phyloP scores from a whole-genome alignment of 2,797 vertebrate genomes.

The Pyrocephalus nanus region DNA sequence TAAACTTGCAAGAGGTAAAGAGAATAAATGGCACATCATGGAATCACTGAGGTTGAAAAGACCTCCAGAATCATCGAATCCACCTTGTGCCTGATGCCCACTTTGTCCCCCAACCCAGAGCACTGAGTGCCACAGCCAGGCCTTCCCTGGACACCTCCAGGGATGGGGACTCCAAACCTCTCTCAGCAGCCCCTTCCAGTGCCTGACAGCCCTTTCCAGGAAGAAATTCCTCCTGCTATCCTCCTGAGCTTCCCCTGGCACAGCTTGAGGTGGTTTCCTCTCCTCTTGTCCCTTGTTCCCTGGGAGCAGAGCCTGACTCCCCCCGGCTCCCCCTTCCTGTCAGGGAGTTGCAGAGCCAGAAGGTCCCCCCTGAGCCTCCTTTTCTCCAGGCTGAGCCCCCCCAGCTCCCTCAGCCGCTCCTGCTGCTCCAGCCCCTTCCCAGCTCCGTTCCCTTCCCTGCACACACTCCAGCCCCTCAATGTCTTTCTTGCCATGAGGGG shows the following conservation, averaged over 20 bases:
- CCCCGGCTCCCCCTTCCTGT: rapidly evolving
- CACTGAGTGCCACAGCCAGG: rapidly evolving
- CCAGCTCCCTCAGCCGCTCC: neutral
- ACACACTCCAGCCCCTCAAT: rapidly evolving
- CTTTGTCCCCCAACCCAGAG: neutral
- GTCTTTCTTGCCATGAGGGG: neutral
- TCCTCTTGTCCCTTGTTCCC: neutral
- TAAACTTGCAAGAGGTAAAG: neutral
- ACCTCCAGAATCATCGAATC: rapidly evolving
- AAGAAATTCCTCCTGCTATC: rapidly evolving
- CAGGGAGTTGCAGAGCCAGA: neutral
- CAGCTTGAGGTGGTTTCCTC: rapidly evolving
- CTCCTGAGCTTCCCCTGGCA: rapidly evolving
- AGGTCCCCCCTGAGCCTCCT: neutral
- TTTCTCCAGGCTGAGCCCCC: neutral
- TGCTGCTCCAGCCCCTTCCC: neutral
- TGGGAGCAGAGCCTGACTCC: rapidly evolving
- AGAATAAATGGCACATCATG: neutral
- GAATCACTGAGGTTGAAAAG: neutral
- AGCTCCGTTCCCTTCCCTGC: rapidly evolving
- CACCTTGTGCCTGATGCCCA: rapidly evolving
- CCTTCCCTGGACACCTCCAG: neutral
- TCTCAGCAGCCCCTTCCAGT: rapidly evolving
- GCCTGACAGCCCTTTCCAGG: rapidly evolving
- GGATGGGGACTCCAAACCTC: neutral